Base-by-base conservation (phyloP, 2,797 vertebrate genomes). In the Tarsius wallacei region DNA sequence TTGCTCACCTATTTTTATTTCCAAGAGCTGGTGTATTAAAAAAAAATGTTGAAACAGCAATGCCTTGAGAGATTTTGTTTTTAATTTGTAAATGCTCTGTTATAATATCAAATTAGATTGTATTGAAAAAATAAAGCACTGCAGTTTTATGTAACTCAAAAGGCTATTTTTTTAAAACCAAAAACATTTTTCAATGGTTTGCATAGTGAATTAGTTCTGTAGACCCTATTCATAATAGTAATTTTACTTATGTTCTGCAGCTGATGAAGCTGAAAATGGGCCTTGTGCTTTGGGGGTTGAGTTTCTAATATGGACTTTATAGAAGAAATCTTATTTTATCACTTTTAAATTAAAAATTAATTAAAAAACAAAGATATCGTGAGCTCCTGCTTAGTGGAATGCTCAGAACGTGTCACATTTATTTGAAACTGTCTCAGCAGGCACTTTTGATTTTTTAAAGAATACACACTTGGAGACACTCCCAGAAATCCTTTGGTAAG, bases 81-180 rank as follows among this genome's bases (percentile, higher is more conserved):
- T 90, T 70, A 73, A 92, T 88, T n/a, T 70, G 9, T 8, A 15
- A 31, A 89, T 96, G 42, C 42, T 81, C 28, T 94, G 64, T 89
- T 95, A 78, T 91, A 95, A 90, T 95, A 95, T 77, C 87, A 96
- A 97, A 91, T 95, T 97, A 90, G 55, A 95, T 83, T 91, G 57
- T 53, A 92, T 53, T 77, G 89, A 95, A 95, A 42, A 96, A 96
- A 88, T 70, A 95, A 97, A 87, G 71, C n/a, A 77, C 13, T 1
- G 1, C 12, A 82, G 49, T 95, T 83, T 0, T 87, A 57, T 78
- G 63, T 87, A 77, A 84, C 66, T 87, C 87, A 87, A 82, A 96
- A 42, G 83, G 49, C 14, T 93, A 95, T 94, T 97, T 97, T 57
- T 42, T 73, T 42, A 81, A 78, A 49, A 82, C 22, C 57, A 85